Base-by-base conservation (phyloP, 2,888 invertebrate species). In the Slavum lentiscoides region DNA sequence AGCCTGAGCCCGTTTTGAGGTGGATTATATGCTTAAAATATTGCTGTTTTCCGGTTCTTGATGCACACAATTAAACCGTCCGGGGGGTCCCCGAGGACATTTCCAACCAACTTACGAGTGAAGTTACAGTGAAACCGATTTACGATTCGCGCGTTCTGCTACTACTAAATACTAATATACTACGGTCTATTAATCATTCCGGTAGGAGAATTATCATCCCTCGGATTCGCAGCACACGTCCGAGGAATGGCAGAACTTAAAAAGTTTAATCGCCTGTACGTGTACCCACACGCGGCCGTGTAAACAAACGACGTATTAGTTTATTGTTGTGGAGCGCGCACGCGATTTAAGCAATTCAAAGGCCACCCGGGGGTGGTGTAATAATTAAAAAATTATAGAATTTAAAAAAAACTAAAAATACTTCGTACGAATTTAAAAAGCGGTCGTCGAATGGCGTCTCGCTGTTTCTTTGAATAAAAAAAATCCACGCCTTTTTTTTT, bases 71-170 rank as follows among this genome's bases (percentile, higher is more conserved):
- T 80, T 80, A 70, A 77, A 80, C 64, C 61, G 43, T 4, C 4
- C 15, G 70, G 49, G 53, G 53, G 62, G 70, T 80, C 77, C 64
- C 77, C 15, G 77, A 39, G 77, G 77, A 80, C 62, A n/a, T 23
- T n/a, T 49, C 53, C 53, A 53, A 55, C 39, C 21, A 70, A 80
- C 64, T 72, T 62, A 49, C 69, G 30, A 30, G 30, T 11, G 62
- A 70, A 70, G 70, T 77, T 77, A 55, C 77, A 7, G 9, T 64
- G 62, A 70, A 70, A 80, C 77, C 77, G 70, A 80, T 80, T 77
- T 80, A 70, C 77, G 64, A 80, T 80, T 80, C 70, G 37, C 49
- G 53, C 30, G 30, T 30, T 30, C 30, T 4, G 30, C 30, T 23
- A 30, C 49, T 49, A n/a, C 37, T 17, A 30, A 30, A 30, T 30